A percentile compares a stretch with the other conserved stretches of the same genome.
Conservation (phyloP, 2,888 invertebrate species). For the Chymomyza caudatula region DNA sequence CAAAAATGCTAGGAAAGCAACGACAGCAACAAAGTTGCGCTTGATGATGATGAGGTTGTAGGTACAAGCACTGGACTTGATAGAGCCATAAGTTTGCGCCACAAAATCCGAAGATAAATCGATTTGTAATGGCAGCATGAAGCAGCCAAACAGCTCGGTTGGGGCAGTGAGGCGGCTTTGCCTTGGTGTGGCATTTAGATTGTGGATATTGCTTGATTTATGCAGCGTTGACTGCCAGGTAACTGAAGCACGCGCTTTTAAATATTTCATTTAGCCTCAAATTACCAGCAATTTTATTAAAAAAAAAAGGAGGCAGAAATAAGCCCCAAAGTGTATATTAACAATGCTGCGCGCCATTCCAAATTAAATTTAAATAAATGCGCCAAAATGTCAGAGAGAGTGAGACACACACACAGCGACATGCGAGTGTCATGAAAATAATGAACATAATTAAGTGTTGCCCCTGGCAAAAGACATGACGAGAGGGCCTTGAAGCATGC, state of each 20-base stretch:
- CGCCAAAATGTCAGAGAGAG: conserved; percentile 20
- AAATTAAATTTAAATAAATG: conserved; percentile 70
- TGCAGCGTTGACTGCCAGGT: conserved; percentile 60
- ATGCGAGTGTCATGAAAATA: conserved; percentile 64
- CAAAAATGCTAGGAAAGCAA: no score
- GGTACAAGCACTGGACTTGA: conserved; percentile 35
- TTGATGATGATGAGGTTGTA: conserved; percentile 39
- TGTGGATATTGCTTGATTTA: conserved; percentile 6
- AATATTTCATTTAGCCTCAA: conserved; percentile 35
- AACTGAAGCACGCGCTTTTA: conserved; percentile 18
- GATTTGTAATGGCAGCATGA: conserved; percentile 70
- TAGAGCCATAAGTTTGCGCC: conserved; percentile 58
- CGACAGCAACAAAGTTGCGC: conserved; percentile 3
- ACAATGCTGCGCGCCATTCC: conserved; percentile 15
- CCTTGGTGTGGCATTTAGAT: conserved; percentile 9
- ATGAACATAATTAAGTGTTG: conserved; percentile 73
- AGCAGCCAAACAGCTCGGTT: not conserved
- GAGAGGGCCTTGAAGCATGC: conserved; percentile 9
- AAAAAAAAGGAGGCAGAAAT: conserved; percentile 34
- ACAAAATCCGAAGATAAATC: conserved; percentile 67
- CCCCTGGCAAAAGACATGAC: conserved; percentile 52
- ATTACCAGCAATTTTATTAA: conserved; percentile 50
- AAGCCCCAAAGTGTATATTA: not conserved
- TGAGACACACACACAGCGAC: conserved; percentile 25
- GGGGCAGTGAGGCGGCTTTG: no score